Conservation (phyloP, 2,888 invertebrate genomes). For the Acleris holmiana region DNA sequence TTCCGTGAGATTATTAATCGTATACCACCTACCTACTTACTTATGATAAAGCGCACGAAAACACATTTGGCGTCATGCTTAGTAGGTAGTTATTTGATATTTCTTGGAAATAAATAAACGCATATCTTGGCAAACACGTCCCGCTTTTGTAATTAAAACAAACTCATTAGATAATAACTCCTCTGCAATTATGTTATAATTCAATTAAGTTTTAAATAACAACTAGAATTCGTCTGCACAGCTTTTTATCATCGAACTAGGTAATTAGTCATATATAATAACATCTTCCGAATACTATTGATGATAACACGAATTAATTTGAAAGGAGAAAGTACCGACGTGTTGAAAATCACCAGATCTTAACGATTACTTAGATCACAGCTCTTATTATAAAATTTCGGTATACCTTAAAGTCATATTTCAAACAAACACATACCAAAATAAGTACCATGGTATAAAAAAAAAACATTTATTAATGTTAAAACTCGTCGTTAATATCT, state of each 20-base stretch:
- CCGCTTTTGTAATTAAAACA: slow-evolving; percentile 4
- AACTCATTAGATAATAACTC: slow-evolving; percentile 34
- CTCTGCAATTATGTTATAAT: slow-evolving; percentile 6
- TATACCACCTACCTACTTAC: too few relatives aligned
- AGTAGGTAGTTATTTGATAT: too few relatives aligned
- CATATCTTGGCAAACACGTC: not conserved
- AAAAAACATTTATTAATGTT: slow-evolving; percentile 11
- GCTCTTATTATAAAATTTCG: too few relatives aligned
- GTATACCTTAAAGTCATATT: too few relatives aligned
- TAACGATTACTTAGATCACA: too few relatives aligned
- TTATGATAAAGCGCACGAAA: too few relatives aligned
- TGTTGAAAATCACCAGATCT: too few relatives aligned
- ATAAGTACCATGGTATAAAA: too few relatives aligned
- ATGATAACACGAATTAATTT: not conserved
- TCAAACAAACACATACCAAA: too few relatives aligned
- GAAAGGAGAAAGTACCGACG: not conserved
- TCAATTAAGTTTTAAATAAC: slow-evolving; percentile 9
- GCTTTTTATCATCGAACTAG: not conserved
- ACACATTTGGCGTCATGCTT: not conserved
- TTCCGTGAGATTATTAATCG: too few relatives aligned
- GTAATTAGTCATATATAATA: not conserved
- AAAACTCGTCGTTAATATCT: slow-evolving; percentile 41
- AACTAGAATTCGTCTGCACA: not conserved
- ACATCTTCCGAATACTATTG: not conserved
- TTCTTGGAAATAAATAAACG: too few relatives aligned